Base-by-base conservation (phyloP, 2,113 vertebrate genomes). In the Hassar affinis region DNA sequence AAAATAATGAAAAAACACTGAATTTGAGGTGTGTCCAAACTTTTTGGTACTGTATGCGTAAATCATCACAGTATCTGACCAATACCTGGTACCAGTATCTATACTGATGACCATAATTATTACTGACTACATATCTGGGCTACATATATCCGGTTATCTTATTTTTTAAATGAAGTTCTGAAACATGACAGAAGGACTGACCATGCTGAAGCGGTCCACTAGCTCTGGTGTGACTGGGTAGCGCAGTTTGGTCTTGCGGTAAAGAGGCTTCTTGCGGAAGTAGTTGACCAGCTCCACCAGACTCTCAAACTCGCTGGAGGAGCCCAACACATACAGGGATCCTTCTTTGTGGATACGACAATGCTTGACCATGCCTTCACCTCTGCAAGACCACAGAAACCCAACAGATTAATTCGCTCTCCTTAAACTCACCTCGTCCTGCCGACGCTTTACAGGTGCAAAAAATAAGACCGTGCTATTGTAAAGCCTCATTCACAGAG, bases 341-440 rank as follows among this genome's bases (percentile, higher is more conserved):
- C 96, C 97, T 0, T 99, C 97, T 62, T 94, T 96, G 88, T 95
- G 94, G 89, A 99, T 98, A 22, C 97, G 95, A 83, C 97, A 99
- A 85, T 99, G 98, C 72, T 98, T 99, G 74, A 99, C 96, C 90
- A 96, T 97, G 49, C 97, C 96, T 54, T 96, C 95, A 1, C 97
- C 98, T 88, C 98, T 99, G 93, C 38, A 6, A 56, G 8, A 90
- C 2, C 52, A 84, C 56, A 79, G 72, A 78, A 66, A 79, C 25
- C 11, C 25, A 62, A 83, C 35, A 52, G 27, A 22, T 30, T 57
- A 25, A 57, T 57, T 51, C n/a, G 17, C 12, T 11, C 54, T 22
- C 38, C 9, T 22, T 69, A 10, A n/a, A n/a, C 25, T 59, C n/a
- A 12, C 35, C 27, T 42, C 7, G 20, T 38, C 51, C 51, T 61